Evolutionary conservation across 2,797 vertebrate species (phyloP).

Genomic region (Phoeniculus purpureus): DNA sequence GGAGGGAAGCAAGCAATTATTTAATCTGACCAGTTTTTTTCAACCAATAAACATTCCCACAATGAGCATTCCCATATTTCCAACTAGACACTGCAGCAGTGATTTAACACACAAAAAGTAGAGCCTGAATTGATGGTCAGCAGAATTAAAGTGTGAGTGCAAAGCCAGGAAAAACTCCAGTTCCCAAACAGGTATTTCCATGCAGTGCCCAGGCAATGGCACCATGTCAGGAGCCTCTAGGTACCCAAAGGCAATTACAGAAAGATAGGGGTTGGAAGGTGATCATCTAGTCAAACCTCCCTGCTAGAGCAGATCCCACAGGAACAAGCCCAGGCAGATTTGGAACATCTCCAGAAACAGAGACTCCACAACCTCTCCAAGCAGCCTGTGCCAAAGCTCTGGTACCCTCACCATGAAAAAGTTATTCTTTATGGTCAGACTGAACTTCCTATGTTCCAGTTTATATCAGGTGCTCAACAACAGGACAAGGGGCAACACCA

Average conservation of each 20-base stretch:
- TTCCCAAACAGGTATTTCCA: neutral
- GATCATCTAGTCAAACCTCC: no score
- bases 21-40: neutral
- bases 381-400: no score
- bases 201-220: neutral
- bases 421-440: no score
- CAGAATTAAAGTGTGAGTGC: neutral
- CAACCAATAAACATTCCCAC: neutral
- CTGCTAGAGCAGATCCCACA: no score
- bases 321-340: no score
- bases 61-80: neutral
- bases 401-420: no score
- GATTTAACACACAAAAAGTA: neutral
- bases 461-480: no score
- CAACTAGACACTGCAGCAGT: neutral
- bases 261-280: no score
- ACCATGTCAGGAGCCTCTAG: neutral
- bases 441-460: no score
- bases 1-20: fast-evolving
- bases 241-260: neutral
- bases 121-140: neutral
- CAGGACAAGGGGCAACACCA: no score
- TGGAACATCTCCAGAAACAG: no score
- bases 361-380: no score
- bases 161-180: neutral